These are phyloP conservation scores for Trichogramma evanescens DNA, from an alignment of 2,888 invertebrate species.

Conservation along the genomic window DNA sequence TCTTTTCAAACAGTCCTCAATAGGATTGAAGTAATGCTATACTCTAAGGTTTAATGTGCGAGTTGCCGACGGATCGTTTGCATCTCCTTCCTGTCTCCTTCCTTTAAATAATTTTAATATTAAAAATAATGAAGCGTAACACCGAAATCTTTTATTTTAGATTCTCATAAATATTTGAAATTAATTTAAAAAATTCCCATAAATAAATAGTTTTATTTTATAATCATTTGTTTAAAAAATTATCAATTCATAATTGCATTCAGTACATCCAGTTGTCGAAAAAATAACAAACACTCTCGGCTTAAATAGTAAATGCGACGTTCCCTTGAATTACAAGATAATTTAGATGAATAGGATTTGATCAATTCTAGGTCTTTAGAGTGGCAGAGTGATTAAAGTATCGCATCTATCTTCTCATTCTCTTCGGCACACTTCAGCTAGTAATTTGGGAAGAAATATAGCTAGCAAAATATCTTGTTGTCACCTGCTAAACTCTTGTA, in stretches of 20 bases:
- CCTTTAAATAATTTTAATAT: no score
- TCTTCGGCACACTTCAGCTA: constrained; percentile 4
- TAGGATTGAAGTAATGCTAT: no score
- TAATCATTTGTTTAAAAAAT: no score
- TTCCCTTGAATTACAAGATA: no score
- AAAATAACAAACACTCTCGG: background rate
- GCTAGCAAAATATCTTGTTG: constrained; percentile 35
- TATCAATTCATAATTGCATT: background rate
- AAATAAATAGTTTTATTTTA: no score
- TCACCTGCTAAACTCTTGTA: constrained; percentile 36
- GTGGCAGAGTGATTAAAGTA: constrained; percentile 32
- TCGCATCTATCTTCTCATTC: constrained; percentile 29
- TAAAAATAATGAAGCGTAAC: no score
- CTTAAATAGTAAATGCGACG: no score
- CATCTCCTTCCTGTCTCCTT: no score
- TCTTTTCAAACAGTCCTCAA: no score
- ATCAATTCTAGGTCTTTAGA: constrained; percentile 27
- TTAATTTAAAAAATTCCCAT: background rate
- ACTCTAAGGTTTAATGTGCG: no score
- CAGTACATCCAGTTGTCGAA: background rate
- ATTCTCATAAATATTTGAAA: background rate
- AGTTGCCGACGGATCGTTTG: no score
- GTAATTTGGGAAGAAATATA: constrained; percentile 38
- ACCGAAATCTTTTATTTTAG: background rate
- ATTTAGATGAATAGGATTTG: constrained; percentile 8